phyloP scores from a whole-genome alignment of 2,797 vertebrate species.

The Amazona ochrocephala region DNA sequence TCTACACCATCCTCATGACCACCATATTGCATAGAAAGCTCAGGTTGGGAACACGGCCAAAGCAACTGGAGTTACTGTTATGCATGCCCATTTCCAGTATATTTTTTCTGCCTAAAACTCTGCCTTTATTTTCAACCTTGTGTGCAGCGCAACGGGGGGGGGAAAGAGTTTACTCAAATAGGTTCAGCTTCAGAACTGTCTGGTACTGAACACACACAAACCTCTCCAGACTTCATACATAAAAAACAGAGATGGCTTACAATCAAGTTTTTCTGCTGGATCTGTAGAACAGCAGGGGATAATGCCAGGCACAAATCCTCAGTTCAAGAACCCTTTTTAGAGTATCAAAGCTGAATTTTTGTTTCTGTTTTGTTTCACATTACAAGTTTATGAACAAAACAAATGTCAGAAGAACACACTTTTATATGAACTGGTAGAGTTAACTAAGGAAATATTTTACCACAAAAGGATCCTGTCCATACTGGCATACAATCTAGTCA shows the following conservation, averaged over 20 bases:
- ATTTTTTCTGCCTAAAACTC: neutral
- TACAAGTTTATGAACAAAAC: neutral
- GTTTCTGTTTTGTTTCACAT: neutral
- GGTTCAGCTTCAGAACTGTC: neutral
- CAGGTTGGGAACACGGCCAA: rapidly evolving
- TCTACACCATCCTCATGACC: neutral
- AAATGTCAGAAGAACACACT: neutral
- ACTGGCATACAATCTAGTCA: neutral
- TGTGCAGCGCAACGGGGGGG: neutral
- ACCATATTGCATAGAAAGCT: neutral
- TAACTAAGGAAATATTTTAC: neutral
- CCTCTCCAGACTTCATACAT: neutral
- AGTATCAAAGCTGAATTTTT: neutral
- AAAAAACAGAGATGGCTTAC: neutral
- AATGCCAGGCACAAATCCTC: neutral
- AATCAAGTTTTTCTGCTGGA: neutral
- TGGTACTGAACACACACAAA: neutral
- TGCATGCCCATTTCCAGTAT: neutral
- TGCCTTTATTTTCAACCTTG: neutral
- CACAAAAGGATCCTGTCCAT: neutral
- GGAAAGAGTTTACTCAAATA: neutral
- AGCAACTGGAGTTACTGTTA: neutral
- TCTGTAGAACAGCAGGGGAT: neutral
- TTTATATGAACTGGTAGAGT: neutral
- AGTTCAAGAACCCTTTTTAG: neutral